Evolutionary conservation across 1,140 invertebrate species (phyloP).

Genomic region (Daktulosphaira vitifoliae): DNA sequence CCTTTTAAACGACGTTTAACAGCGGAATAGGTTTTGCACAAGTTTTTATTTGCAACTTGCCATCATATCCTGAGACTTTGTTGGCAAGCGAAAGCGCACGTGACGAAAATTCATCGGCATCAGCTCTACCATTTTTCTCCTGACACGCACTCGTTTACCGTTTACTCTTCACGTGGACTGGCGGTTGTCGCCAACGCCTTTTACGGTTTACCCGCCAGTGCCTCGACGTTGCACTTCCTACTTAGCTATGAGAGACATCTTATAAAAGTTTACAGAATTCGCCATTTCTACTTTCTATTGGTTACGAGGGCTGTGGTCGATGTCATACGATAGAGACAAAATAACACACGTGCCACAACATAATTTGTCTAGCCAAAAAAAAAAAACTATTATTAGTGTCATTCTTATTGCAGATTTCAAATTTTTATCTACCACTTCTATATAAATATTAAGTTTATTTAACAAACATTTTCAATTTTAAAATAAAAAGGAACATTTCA

Average conservation of each 20-base stretch:
- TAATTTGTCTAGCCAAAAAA: slow-evolving; percentile 8
- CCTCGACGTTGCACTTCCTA: not conserved
- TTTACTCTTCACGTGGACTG: not conserved
- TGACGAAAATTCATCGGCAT: slow-evolving; percentile 26
- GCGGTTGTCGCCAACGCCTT: not conserved
- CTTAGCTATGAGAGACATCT: not conserved
- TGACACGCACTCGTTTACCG: not conserved
- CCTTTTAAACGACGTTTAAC: slow-evolving; percentile 22
- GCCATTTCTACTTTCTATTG: too few species aligned
- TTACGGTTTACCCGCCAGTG: not conserved
- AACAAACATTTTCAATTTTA: too few species aligned
- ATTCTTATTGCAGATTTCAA: too few species aligned
- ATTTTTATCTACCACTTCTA: too few species aligned
- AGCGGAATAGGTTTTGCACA: slow-evolving; percentile 15
- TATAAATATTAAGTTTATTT: too few species aligned
- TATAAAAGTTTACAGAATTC: slow-evolving; percentile 10
- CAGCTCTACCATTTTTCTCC: not conserved
- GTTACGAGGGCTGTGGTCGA: not conserved
- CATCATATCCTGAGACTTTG: slow-evolving; percentile 4
- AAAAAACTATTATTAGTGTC: too few species aligned
- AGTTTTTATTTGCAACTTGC: slow-evolving; percentile 19
- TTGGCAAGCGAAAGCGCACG: slow-evolving; percentile 15
- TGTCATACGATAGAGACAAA: not conserved
- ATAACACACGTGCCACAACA: not conserved
- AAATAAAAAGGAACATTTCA: too few species aligned